Percentiles rank a stretch among this genome's conserved stretches.
Evolutionary conservation across 2,113 vertebrate genomes (phyloP).

Genomic region (Corythornis cristatus): DNA sequence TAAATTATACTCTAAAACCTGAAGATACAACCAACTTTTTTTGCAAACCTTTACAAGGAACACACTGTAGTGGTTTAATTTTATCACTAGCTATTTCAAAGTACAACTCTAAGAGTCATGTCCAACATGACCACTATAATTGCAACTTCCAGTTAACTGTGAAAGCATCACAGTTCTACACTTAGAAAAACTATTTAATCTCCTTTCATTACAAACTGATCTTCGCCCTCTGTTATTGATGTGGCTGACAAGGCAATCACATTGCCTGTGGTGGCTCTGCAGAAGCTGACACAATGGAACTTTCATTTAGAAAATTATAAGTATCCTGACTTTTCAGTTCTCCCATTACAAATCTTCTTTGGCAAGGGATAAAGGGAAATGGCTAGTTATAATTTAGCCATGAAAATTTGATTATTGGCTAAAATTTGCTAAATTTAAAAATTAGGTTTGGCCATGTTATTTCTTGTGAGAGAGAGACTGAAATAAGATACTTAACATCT

Average conservation of each 20-base stretch:
- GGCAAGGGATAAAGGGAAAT: not conserved
- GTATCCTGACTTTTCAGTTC: not conserved
- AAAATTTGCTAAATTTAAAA: not conserved
- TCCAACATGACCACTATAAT: not conserved
- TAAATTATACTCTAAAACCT: not conserved
- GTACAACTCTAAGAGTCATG: not conserved
- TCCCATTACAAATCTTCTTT: not conserved
- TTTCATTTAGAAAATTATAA: not conserved
- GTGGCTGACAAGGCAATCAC: not conserved
- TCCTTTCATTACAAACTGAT: slow-evolving; percentile 3
- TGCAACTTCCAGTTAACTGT: not conserved
- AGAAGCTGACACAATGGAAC: slow-evolving; percentile 4
- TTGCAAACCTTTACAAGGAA: not conserved
- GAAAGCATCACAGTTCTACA: not conserved
- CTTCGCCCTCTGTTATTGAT: not conserved
- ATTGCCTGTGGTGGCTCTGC: not conserved
- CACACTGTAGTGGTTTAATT: not conserved
- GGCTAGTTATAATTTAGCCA: not conserved
- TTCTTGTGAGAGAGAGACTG: not conserved
- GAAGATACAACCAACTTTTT: not conserved
- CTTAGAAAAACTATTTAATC: not conserved
- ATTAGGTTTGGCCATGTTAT: not conserved
- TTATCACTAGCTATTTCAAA: not conserved
- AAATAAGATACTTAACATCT: not conserved
- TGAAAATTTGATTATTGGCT: slow-evolving; percentile 10